These are phyloP conservation scores for Ornithoptera priamus DNA, from an alignment of 2,888 invertebrate species.

Conservation along the genomic window DNA sequence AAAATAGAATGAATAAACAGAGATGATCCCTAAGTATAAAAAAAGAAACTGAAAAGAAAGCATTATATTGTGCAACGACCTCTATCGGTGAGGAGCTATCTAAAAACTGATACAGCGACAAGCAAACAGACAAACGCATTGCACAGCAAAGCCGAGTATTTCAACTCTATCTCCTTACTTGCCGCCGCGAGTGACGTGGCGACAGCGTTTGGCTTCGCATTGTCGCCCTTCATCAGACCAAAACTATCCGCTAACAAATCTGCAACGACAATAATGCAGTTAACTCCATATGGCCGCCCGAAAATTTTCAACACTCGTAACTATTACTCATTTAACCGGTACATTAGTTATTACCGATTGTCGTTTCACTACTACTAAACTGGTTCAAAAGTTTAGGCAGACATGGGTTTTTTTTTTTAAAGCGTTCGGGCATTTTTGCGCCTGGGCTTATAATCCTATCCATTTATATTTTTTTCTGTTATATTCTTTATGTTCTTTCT, in stretches of 20 bases:
- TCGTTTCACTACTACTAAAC: no score
- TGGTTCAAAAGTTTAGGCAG: no score
- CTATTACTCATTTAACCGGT: constrained; percentile 22
- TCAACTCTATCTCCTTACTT: constrained; percentile 56
- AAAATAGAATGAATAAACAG: background rate
- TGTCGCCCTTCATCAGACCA: constrained; percentile 64
- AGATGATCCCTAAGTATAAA: background rate
- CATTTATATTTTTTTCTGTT: no score
- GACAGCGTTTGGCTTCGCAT: constrained; percentile 59
- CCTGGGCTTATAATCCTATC: no score
- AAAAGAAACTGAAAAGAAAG: background rate
- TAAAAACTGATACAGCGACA: constrained; percentile 26
- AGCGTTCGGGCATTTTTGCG: no score
- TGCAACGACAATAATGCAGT: constrained; percentile 55
- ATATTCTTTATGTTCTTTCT: no score
- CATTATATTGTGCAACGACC: constrained; percentile 12
- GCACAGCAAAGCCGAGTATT: constrained; percentile 31
- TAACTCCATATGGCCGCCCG: constrained; percentile 12
- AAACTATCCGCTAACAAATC: constrained; percentile 73
- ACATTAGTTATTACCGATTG: background rate
- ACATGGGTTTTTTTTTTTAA: no score
- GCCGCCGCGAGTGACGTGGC: constrained; percentile 42
- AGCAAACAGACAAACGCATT: constrained; percentile 33
- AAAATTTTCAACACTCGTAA: background rate
- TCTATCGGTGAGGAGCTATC: constrained; percentile 33